These are phyloP conservation scores for Salvelinus fontinalis DNA, from an alignment of 2,113 vertebrate species.

Conservation along the genomic window DNA sequence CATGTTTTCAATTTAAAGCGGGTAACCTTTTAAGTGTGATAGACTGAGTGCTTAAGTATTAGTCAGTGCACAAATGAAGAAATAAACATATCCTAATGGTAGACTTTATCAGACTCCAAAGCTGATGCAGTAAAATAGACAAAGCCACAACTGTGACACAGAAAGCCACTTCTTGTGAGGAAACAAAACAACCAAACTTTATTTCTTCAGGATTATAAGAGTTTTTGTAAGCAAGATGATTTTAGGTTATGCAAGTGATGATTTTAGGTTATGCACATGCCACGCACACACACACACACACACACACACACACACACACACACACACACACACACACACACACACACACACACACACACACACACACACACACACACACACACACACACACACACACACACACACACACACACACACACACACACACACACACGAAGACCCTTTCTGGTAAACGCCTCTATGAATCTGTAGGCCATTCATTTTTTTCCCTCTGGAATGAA, in stretches of 20 bases:
- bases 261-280: too few relatives aligned
- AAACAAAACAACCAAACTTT: slow-evolving; percentile 79
- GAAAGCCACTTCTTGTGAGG: slow-evolving; percentile 83
- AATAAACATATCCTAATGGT: slow-evolving; percentile 80
- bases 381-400: neutral
- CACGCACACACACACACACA: slow-evolving; percentile 26
- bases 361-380: slow-evolving; percentile 47
- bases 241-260: slow-evolving; percentile 35
- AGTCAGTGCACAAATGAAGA: slow-evolving; percentile 63
- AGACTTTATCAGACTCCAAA: slow-evolving; percentile 80
- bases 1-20: too few relatives aligned
- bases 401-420: slow-evolving; percentile 47
- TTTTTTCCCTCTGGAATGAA: neutral
- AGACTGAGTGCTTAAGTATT: neutral
- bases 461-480: neutral
- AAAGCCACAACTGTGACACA: slow-evolving; percentile 82
- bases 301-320: neutral
- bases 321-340: neutral
- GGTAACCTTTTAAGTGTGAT: too few relatives aligned
- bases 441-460: too few relatives aligned
- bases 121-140: slow-evolving; percentile 79
- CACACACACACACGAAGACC: neutral
- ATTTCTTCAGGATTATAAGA: slow-evolving; percentile 41
- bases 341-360: neutral
- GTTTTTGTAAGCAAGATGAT: neutral